Evolutionary conservation across 2,888 invertebrate species (phyloP), one percentile per base, ranked within the genome.

Genomic region (Hyposoter dolosus): DNA sequence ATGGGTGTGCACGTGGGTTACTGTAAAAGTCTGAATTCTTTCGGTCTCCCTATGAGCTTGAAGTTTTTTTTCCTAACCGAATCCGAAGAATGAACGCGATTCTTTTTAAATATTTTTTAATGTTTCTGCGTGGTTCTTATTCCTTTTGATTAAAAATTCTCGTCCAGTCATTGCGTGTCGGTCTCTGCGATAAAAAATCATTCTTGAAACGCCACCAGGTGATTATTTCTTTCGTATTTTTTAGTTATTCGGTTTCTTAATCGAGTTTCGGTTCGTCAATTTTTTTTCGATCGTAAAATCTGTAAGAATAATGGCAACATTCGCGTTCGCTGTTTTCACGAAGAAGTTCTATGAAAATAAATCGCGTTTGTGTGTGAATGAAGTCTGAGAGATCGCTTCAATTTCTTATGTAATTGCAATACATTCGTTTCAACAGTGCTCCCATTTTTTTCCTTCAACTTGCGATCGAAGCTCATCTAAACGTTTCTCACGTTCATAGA

Each of bases 391-490:
- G 43, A 74, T 74, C 74, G 43, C 7, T 60, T 74, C 56, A 23
- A 74, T 74, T 60, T 19, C 23, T 17, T 23, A 56, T 9, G 74
- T 43, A 74, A 74, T 74, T 74, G 74, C 60, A 4, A 23, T 60
- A 74, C 23, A 74, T 74, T 74, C 60, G 60, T 74, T 74, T 43
- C 17, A 17, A 15, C 15, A 23, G 28, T 60, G 17, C 43, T 43
- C 43, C 23, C 7, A 23, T 28, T 28, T 45, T 69, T 69, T 40
- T 69, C 28, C 3, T 7, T 47, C 45, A 17, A 19, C 43, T 69
- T 45, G 23, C 23, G 28, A 17, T 45, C 23, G 28, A 47, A 23
- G 17, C 69, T 69, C 28, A 19, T 28, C 12, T 7, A 28, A 43
- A 28, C 69, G 17, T 69, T 47, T 43, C 23, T 43, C 43, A 45